phyloP scores from a whole-genome alignment of 1,140 invertebrate species.

The Ericerus pela region DNA sequence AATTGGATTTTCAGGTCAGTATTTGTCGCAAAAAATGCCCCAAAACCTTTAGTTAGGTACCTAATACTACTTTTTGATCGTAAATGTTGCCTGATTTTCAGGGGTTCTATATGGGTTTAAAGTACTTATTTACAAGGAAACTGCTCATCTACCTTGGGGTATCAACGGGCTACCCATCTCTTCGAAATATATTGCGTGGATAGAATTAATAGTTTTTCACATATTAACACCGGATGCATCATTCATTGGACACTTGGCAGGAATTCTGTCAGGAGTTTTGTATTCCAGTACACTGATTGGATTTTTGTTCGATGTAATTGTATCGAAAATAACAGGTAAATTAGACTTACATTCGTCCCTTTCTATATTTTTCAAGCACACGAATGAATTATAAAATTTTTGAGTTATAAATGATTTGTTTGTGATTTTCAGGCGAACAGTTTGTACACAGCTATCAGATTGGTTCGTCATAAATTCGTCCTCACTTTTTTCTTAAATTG shows the following conservation, averaged over 20 bases:
- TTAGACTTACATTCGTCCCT: background rate
- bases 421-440: background rate
- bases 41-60: background rate
- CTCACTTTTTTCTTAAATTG: too few species aligned
- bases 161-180: slow-evolving; percentile 41
- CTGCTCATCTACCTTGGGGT: slow-evolving; percentile 32
- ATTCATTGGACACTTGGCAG: slow-evolving; percentile 48
- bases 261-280: slow-evolving; percentile 48
- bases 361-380: too few species aligned
- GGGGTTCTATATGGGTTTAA: slow-evolving; percentile 49
- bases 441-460: background rate
- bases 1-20: slow-evolving; percentile 47
- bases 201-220: slow-evolving; percentile 50
- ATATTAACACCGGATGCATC: slow-evolving; percentile 44
- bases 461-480: too few species aligned
- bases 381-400: too few species aligned
- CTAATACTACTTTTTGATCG: background rate
- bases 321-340: slow-evolving; percentile 30
- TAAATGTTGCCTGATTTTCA: slow-evolving; percentile 7
- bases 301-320: slow-evolving; percentile 34
- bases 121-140: slow-evolving; percentile 40
- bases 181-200: slow-evolving; percentile 45
- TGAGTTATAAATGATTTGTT: background rate
- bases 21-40: background rate
- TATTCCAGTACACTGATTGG: slow-evolving; percentile 47